Base-by-base conservation (phyloP, 1,140 invertebrate genomes). In the Globodera rostochiensis region DNA sequence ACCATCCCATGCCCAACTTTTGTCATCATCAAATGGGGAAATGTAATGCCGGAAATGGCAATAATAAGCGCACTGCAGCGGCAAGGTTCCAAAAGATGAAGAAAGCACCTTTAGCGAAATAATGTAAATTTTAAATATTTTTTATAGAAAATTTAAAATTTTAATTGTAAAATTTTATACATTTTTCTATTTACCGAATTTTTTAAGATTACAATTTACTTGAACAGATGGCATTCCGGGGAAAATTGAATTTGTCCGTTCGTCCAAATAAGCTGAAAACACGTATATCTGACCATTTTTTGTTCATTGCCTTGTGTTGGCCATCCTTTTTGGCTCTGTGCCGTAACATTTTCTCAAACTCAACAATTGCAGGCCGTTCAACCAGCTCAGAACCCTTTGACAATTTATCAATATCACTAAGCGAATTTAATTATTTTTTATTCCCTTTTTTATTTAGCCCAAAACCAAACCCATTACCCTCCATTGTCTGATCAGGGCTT, bases 191-290 rank as follows among this genome's bases (percentile, higher is more conserved):
- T 36, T 36, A 46, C 2, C 74, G 6, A 66, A 13, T 50, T 36
- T 75, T 21, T 45, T 36, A 36, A 36, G 71, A 67, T 77, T 75
- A 9, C 19, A 53, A 75, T 5, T 76, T 53, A 21, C 36, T 73
- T 77, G 57, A n/a, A 77, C 36, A 67, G 60, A 57, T 25, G 45
- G 45, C 11, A 6, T 21, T 25, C 47, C 19, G 19, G 78, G 77
- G n/a, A 80, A 80, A 5, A 80, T 25, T 25, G 78, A 79, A 80
- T 81, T 81, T 47, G 3, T 66, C 53, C 80, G 67, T 25, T 25
- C 46, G 60, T 81, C 77, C 47, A 81, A 69, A 80, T 81, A 79
- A 13, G 80, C 80, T 46, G 80, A 81, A 45, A 45, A 81, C 50
- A 81, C 46, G 73, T 74, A 71, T 67, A 81, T 13, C 19, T 77